Evolutionary conservation across 2,113 vertebrate species (phyloP), one percentile per base, ranked within the genome.

Genomic region (Rallus limicola): DNA sequence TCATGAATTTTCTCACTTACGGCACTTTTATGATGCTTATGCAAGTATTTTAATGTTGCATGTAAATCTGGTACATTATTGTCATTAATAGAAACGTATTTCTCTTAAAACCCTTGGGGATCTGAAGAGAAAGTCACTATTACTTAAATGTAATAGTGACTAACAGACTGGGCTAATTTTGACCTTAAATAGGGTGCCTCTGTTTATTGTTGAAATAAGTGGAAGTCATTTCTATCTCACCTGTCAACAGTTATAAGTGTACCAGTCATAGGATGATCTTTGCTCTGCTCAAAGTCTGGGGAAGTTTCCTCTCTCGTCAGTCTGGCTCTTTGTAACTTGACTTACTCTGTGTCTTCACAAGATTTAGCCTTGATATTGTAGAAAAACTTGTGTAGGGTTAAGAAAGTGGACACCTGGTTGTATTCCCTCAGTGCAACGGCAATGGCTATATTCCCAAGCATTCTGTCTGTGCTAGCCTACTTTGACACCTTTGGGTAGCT

Each of bases 401-500:
- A 88, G 36, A 72, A 25, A 93, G 62, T 84, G 83, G 92, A 84
- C 95, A 95, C 53, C 48, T 86, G 52, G 46, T 31, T 65, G 25
- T 64, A 88, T 71, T 88, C 65, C 60, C 52, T 85, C 48, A 48
- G 55, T 71, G 44, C 29, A 70, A 52, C 70, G 31, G 13, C 18
- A 9, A 88, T 78, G 69, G 56, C 56, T 86, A 34, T 86, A 93
- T 76, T 93, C 68, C 82, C 58, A 93, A 90, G 75, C 31, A 82
- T 64, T 92, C 69, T 92, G 65, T 93, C 83, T 83, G 72, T 92
- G 62, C 59, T 83, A 76, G 87, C 59, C 58, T 88, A 52, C 79
- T 86, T 96, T 87, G 88, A 93, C 93, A 94, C 84, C 69, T 93
- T 92, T 95, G 75, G 81, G 79, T 96, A 94, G 95, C 89, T 92